Conservation (phyloP, 2,797 vertebrate species). For the Sciurus carolinensis region DNA sequence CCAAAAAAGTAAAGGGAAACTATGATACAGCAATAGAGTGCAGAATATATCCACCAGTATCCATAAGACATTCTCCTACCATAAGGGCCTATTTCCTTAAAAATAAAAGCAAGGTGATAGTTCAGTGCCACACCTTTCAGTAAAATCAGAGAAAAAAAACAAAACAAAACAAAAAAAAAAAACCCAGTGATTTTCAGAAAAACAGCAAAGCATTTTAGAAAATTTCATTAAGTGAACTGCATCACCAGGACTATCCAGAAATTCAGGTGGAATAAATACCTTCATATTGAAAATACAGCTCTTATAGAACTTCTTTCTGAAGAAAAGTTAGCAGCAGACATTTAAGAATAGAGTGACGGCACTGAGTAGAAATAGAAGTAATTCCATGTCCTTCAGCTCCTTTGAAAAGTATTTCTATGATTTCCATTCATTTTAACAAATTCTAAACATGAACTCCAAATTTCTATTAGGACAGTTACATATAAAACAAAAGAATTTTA, state of each 20-base stretch:
- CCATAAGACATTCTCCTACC: not conserved
- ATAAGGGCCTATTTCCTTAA: not conserved
- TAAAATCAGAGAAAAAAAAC: slow-evolving; percentile 35
- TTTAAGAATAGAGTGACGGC: not conserved
- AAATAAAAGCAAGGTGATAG: not conserved
- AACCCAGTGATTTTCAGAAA: slow-evolving; percentile 27
- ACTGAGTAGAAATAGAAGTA: slow-evolving; percentile 24
- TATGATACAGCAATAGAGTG: not conserved
- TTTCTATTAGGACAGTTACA: slow-evolving; percentile 82
- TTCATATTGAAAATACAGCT: slow-evolving; percentile 29
- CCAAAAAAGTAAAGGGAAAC: not conserved
- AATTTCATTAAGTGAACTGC: not conserved
- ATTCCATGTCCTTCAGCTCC: slow-evolving; percentile 56
- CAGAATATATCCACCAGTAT: not conserved
- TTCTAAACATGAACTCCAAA: slow-evolving; percentile 80
- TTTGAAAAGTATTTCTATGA: slow-evolving; percentile 66
- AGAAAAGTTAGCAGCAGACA: slow-evolving; percentile 51
- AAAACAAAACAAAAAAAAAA: no score
- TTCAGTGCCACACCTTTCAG: not conserved
- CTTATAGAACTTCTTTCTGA: slow-evolving; percentile 13
- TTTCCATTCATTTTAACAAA: slow-evolving; percentile 75
- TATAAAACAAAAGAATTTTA: slow-evolving; percentile 86
- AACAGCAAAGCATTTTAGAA: not conserved
- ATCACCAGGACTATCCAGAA: not conserved
- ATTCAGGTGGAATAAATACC: slow-evolving; percentile 36